These are phyloP conservation scores for Amiota mariae DNA, from an alignment of 2,888 invertebrate species.

Conservation along the genomic window DNA sequence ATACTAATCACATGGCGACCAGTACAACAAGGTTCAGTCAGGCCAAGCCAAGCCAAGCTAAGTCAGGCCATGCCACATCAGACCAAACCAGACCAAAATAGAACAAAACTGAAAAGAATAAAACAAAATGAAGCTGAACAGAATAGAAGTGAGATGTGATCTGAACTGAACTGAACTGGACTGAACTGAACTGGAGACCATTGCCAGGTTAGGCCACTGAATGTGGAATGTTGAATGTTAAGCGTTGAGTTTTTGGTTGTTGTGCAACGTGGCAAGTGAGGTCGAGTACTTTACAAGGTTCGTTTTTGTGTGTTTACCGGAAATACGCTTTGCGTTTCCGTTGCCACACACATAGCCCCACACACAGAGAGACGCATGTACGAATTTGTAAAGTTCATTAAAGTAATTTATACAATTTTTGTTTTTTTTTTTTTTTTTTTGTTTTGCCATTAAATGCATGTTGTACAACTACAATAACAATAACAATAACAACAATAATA, in stretches of 20 bases:
- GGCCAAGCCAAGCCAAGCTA: too few relatives aligned
- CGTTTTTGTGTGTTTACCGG: conserved; percentile 28
- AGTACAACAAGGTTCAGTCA: too few relatives aligned
- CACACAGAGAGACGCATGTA: neutral
- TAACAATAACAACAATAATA: conserved; percentile 36
- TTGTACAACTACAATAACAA: conserved; percentile 29
- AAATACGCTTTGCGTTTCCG: neutral
- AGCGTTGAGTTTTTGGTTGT: conserved; percentile 39
- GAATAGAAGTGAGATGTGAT: too few relatives aligned
- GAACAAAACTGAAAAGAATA: too few relatives aligned
- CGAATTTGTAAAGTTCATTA: conserved; percentile 66
- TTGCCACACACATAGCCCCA: conserved; percentile 18
- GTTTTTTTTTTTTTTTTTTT: conserved; percentile 59
- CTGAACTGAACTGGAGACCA: too few relatives aligned
- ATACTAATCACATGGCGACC: conserved; percentile 56
- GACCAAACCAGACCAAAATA: neutral
- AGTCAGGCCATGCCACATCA: too few relatives aligned
- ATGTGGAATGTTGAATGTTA: neutral
- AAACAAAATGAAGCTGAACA: too few relatives aligned
- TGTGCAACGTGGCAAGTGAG: conserved; percentile 45
- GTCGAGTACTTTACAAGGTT: conserved; percentile 22
- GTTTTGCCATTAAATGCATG: conserved; percentile 45
- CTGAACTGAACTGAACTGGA: too few relatives aligned
- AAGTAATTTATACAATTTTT: conserved; percentile 65
- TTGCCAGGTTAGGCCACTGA: conserved; percentile 29